Percentiles rank a stretch among this genome's conserved stretches.
Conservation (phyloP, 1,140 invertebrate species). For the Drosophila equinoxialis region DNA sequence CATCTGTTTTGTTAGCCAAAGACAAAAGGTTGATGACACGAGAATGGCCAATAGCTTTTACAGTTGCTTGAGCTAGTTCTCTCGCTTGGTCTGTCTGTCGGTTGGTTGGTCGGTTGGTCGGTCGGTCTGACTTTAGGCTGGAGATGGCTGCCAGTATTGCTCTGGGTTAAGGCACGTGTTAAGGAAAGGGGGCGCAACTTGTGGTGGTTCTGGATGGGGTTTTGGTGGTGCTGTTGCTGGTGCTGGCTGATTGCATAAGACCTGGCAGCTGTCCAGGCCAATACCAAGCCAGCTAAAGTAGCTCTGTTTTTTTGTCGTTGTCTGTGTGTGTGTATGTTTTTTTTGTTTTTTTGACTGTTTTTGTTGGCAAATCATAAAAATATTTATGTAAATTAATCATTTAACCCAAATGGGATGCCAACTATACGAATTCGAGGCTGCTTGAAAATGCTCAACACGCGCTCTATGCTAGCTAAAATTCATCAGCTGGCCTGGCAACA, state of each 20-base stretch:
- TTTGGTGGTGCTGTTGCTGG: not conserved
- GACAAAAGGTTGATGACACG: constrained; percentile 78
- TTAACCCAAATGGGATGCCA: constrained; percentile 73
- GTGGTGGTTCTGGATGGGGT: not conserved
- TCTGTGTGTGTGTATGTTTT: not conserved
- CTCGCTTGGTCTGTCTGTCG: constrained; percentile 7
- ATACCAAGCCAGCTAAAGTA: constrained; percentile 4
- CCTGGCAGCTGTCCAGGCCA: constrained; percentile 54
- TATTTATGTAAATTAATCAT: constrained; percentile 82
- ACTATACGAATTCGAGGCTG: constrained; percentile 58
- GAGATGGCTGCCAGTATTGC: constrained; percentile 4
- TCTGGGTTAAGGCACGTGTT: constrained; percentile 35
- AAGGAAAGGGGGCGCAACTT: constrained; percentile 60
- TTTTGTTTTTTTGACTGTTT: constrained; percentile 34
- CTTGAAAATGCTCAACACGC: constrained; percentile 76
- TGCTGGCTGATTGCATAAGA: constrained; percentile 68
- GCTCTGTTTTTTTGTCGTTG: not conserved
- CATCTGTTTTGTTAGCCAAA: constrained; percentile 56
- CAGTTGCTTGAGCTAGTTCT: constrained; percentile 78
- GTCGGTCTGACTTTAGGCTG: not conserved
- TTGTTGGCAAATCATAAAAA: constrained; percentile 80
- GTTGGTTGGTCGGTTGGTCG: not conserved
- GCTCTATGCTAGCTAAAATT: constrained; percentile 57
- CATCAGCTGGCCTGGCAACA: constrained; percentile 42
- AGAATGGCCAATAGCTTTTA: constrained; percentile 60